phyloP scores from a whole-genome alignment of 2,888 invertebrate species.

The Harpagoxenus sublaevis region DNA sequence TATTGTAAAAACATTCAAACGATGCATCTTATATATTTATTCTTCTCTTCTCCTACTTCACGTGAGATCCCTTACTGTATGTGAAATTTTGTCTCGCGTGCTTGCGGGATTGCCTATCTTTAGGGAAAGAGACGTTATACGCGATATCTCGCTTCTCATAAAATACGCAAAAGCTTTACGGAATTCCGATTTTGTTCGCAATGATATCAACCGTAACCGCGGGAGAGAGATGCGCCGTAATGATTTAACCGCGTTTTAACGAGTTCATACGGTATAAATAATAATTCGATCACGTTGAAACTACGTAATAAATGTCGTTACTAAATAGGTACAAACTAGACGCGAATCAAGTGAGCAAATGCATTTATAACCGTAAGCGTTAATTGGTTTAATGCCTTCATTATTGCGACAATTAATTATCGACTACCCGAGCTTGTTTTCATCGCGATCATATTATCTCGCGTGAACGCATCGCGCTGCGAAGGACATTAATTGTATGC shows the following conservation, averaged over 20 bases:
- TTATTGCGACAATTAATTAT: constrained; percentile 49
- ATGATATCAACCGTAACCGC: background rate
- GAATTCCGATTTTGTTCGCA: background rate
- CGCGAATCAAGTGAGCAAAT: constrained; percentile 22
- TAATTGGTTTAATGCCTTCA: constrained; percentile 52
- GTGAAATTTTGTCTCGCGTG: constrained; percentile 50
- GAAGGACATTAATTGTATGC: constrained; percentile 21
- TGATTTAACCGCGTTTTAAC: constrained; percentile 4
- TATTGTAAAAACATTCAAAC: background rate
- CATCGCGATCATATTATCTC: constrained; percentile 29
- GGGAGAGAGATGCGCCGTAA: background rate
- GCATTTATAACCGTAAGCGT: constrained; percentile 38
- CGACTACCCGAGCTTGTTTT: constrained; percentile 40
- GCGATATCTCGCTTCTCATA: background rate
- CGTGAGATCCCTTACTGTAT: constrained; percentile 33
- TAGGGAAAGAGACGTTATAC: constrained; percentile 44
- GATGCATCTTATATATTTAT: background rate
- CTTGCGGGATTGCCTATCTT: constrained; percentile 64
- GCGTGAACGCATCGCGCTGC: constrained; percentile 13
- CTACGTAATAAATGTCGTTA: constrained; percentile 18
- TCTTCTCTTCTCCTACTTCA: background rate
- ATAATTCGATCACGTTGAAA: constrained; percentile 13
- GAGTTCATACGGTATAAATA: constrained; percentile 8
- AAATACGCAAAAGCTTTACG: background rate
- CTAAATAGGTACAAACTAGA: constrained; percentile 32